Evolutionary conservation across 1,140 invertebrate genomes (phyloP).

Genomic region (Orius laevigatus): DNA sequence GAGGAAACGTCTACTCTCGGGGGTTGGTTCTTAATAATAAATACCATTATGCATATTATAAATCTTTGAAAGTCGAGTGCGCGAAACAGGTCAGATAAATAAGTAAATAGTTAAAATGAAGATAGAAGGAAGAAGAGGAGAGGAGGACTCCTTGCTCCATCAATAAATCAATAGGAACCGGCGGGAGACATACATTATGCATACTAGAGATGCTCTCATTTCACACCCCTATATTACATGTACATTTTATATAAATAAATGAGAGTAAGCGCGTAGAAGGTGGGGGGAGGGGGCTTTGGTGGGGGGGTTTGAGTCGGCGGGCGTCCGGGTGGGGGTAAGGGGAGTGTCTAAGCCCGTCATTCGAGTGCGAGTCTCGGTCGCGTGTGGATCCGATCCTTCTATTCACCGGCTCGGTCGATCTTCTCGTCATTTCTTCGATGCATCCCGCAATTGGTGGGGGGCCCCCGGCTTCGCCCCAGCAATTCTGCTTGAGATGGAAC

Average conservation of each 20-base stretch:
- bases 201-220: slow-evolving; percentile 22
- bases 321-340: slow-evolving; percentile 8
- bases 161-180: slow-evolving; percentile 15
- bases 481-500: slow-evolving; percentile 84
- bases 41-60: slow-evolving; percentile 11
- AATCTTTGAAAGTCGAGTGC: slow-evolving; percentile 6
- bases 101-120: slow-evolving; percentile 18
- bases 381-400: not conserved
- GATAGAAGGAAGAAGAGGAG: slow-evolving; percentile 7
- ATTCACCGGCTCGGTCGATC: not conserved
- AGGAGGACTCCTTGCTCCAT: slow-evolving; percentile 4
- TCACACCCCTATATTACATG: slow-evolving; percentile 23
- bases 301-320: slow-evolving; percentile 10
- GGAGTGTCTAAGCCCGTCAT: slow-evolving; percentile 9
- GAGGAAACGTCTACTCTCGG: too few relatives aligned
- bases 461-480: slow-evolving; percentile 34
- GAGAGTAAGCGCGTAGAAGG: slow-evolving; percentile 5
- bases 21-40: not conserved
- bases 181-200: slow-evolving; percentile 18
- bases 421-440: not conserved
- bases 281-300: slow-evolving; percentile 8
- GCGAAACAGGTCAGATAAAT: slow-evolving; percentile 12
- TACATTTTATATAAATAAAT: slow-evolving; percentile 21
- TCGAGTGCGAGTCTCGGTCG: slow-evolving; percentile 12
- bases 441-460: slow-evolving; percentile 13